Percentiles rank a stretch among this genome's conserved stretches.
These are phyloP conservation scores for Cataglyphis altisquamis DNA, from an alignment of 2,888 invertebrate species.

Conservation along the genomic window DNA sequence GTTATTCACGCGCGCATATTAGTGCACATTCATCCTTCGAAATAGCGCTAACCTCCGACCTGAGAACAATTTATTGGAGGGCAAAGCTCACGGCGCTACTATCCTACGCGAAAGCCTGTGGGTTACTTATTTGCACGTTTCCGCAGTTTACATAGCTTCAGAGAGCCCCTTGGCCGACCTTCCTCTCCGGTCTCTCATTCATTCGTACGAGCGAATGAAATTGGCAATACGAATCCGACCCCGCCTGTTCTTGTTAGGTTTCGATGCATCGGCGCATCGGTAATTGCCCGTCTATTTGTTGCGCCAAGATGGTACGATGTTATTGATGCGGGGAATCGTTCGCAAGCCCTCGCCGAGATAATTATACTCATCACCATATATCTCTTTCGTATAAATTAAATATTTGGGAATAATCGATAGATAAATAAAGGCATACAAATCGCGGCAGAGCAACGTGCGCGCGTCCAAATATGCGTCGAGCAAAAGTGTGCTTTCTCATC, in stretches of 20 bases:
- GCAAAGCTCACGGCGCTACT: slow-evolving; percentile 47
- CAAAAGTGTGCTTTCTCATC: neutral
- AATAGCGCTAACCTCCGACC: slow-evolving; percentile 69
- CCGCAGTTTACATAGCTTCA: slow-evolving; percentile 79
- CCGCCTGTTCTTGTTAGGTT: slow-evolving; percentile 55
- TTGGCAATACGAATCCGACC: slow-evolving; percentile 67
- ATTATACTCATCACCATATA: slow-evolving; percentile 7
- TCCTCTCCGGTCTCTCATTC: slow-evolving; percentile 49
- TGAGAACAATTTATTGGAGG: slow-evolving; percentile 75
- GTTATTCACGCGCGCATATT: slow-evolving; percentile 69
- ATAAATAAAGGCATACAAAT: neutral
- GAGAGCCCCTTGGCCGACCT: slow-evolving; percentile 47
- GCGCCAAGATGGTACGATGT: slow-evolving; percentile 23
- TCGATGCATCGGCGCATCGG: slow-evolving; percentile 54
- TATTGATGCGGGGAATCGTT: slow-evolving; percentile 17
- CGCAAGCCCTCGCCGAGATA: neutral
- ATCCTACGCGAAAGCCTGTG: slow-evolving; percentile 46
- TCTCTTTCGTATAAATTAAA: neutral
- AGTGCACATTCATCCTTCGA: slow-evolving; percentile 72
- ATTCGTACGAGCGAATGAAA: slow-evolving; percentile 64
- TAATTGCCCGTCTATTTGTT: slow-evolving; percentile 61
- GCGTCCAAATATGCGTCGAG: neutral
- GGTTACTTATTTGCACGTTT: slow-evolving; percentile 80
- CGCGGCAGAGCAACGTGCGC: neutral
- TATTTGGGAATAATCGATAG: neutral